Conservation (phyloP, 1,140 invertebrate species). For the Littorina saxatilis region DNA sequence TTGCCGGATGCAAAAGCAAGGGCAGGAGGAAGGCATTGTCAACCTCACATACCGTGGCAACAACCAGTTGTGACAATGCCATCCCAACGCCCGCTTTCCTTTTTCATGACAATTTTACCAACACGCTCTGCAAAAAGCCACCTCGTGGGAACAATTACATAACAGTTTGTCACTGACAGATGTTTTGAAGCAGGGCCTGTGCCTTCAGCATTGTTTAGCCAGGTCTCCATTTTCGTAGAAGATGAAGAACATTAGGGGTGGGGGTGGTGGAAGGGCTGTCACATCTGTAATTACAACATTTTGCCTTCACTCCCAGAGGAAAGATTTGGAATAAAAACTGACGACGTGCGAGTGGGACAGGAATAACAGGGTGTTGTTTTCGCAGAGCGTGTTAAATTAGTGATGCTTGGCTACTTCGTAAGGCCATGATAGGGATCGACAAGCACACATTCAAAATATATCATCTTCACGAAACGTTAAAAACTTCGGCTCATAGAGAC, state of each 20-base stretch:
- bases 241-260: too few relatives aligned
- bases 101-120: background rate
- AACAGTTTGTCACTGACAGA: background rate
- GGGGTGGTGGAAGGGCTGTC: too few relatives aligned
- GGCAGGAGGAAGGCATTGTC: background rate
- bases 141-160: background rate
- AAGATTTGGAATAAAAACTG: too few relatives aligned
- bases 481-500: too few relatives aligned
- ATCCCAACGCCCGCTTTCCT: background rate
- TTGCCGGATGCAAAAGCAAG: background rate
- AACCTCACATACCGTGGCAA: background rate
- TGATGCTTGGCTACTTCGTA: background rate
- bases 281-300: too few relatives aligned
- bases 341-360: too few relatives aligned
- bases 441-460: too few relatives aligned
- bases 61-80: background rate
- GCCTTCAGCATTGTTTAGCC: background rate
- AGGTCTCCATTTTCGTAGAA: too few relatives aligned
- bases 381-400: background rate
- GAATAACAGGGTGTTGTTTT: too few relatives aligned
- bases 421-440: constrained; percentile 1
- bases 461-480: too few relatives aligned
- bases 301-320: too few relatives aligned
- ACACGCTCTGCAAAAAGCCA: background rate
- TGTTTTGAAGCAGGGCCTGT: background rate